Percentiles rank a stretch among this genome's conserved stretches.
Evolutionary conservation across 2,113 vertebrate genomes (phyloP).

Genomic region (Mormoops blainvillei): DNA sequence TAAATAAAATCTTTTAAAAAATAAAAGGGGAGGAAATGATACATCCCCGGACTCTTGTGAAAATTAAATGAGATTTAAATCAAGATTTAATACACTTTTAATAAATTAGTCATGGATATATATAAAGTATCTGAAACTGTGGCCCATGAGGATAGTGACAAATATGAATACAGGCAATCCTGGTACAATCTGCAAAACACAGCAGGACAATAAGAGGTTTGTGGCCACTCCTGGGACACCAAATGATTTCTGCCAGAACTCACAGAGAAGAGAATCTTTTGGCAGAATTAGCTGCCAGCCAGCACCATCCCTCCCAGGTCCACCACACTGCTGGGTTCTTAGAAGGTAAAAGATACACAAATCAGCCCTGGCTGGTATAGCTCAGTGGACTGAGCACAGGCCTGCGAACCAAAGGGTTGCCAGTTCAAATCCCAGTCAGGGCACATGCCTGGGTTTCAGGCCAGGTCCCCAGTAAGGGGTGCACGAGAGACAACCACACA

Average conservation of each 20-base stretch:
- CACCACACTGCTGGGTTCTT: background rate
- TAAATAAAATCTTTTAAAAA: no score
- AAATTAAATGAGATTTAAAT: background rate
- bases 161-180: background rate
- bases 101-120: background rate
- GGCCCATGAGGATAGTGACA: background rate
- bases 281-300: background rate
- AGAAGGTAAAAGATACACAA: conserved; percentile 32
- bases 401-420: no score
- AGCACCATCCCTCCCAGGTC: background rate
- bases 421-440: no score
- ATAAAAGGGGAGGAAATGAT: no score
- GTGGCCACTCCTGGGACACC: background rate
- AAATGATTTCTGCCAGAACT: background rate
- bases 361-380: no score
- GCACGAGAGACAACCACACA: no score
- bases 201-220: background rate
- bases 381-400: no score
- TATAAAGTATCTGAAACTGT: background rate
- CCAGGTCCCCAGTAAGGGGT: no score
- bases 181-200: background rate
- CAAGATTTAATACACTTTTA: background rate
- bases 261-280: background rate
- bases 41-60: background rate
- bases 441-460: no score